These are phyloP conservation scores for Panthera uncia DNA, from an alignment of 2,113 vertebrate species.

Conservation along the genomic window DNA sequence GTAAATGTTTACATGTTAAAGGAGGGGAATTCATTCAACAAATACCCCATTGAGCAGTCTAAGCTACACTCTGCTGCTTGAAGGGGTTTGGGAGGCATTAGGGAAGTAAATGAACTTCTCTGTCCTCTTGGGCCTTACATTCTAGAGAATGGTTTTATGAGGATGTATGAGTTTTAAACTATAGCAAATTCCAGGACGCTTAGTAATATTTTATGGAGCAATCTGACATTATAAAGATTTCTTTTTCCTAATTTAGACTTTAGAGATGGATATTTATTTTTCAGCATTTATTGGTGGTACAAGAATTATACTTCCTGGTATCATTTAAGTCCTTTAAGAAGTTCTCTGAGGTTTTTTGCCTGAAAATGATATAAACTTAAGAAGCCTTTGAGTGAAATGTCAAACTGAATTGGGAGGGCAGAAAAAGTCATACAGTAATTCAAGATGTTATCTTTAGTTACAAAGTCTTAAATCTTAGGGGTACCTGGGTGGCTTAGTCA, in stretches of 20 bases:
- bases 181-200: background rate
- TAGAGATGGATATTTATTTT: slow-evolving; percentile 10
- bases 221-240: background rate
- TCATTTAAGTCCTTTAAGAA: background rate
- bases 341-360: background rate
- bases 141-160: background rate
- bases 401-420: background rate
- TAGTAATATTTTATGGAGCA: background rate
- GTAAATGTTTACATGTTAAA: background rate
- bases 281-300: background rate
- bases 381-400: background rate
- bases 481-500: too few species aligned
- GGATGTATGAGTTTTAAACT: background rate
- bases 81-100: background rate
- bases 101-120: background rate
- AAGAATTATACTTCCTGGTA: background rate
- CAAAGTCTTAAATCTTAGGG: slow-evolving; percentile 59
- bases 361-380: background rate
- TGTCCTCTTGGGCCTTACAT: background rate
- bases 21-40: background rate
- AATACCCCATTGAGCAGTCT: background rate
- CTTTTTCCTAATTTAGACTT: slow-evolving; percentile 22
- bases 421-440: slow-evolving; percentile 71
- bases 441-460: slow-evolving; percentile 49
- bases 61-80: too few species aligned